Evolutionary conservation across 2,888 invertebrate genomes (phyloP).

Genomic region (Esperia sulphurella): DNA sequence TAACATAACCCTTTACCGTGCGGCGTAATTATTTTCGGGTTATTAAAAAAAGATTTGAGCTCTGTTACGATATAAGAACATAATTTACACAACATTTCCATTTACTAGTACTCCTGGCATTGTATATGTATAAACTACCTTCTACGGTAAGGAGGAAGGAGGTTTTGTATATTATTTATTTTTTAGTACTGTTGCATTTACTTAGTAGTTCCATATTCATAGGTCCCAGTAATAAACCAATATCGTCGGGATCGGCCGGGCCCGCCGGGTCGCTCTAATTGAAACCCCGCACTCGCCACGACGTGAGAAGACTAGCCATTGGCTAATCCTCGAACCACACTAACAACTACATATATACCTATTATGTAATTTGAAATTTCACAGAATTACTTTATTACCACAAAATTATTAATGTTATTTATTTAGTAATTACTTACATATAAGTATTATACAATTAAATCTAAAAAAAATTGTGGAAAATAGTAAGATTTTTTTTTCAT

Average conservation of each 20-base stretch:
- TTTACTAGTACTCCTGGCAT: too few species aligned
- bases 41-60: neutral
- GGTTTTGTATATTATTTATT: neutral
- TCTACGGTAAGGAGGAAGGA: too few species aligned
- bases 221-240: constrained; percentile 54
- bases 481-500: too few species aligned
- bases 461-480: too few species aligned
- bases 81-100: too few species aligned
- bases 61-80: too few species aligned
- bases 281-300: constrained; percentile 56
- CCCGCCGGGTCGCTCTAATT: constrained; percentile 51
- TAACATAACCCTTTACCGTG: constrained; percentile 50
- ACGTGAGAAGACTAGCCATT: constrained; percentile 74
- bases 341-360: constrained; percentile 27
- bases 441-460: too few species aligned
- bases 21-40: neutral
- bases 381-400: constrained; percentile 71
- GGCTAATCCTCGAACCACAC: constrained; percentile 52
- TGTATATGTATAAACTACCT: too few species aligned
- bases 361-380: constrained; percentile 71
- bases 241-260: constrained; percentile 44
- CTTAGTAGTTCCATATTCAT: constrained; percentile 45
- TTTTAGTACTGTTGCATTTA: constrained; percentile 17
- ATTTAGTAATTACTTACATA: too few species aligned
- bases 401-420: too few species aligned